A percentile compares a stretch with the other conserved stretches of the same genome.
These are phyloP conservation scores for Seriola aureovittata DNA, from an alignment of 2,113 vertebrate species.

Conservation along the genomic window DNA sequence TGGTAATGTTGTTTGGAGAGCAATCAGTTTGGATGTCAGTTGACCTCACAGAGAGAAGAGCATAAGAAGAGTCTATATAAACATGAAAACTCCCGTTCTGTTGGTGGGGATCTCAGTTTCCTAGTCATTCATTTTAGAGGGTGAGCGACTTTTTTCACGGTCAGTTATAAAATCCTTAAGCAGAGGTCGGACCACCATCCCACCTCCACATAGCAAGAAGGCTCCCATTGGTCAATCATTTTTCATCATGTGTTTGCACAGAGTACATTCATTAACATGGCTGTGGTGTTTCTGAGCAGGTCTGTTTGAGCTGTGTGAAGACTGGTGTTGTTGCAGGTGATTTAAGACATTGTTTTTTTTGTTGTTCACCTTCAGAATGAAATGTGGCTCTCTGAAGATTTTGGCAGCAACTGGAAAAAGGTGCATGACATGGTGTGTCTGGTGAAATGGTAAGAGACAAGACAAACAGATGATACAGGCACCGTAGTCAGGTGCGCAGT, in stretches of 20 bases:
- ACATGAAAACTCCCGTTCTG: neutral
- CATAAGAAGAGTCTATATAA: neutral
- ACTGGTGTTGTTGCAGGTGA: neutral
- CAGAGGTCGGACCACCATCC: neutral
- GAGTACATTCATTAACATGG: slow-evolving; percentile 34
- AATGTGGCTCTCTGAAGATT: slow-evolving; percentile 92
- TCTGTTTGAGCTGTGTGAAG: neutral
- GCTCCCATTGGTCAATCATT: slow-evolving; percentile 15
- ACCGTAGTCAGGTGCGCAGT: neutral
- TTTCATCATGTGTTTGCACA: slow-evolving; percentile 26
- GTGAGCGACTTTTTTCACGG: neutral
- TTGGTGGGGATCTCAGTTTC: neutral
- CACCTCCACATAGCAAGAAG: neutral
- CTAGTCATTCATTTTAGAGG: neutral
- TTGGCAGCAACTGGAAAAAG: slow-evolving; percentile 89
- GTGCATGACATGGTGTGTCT: slow-evolving; percentile 90
- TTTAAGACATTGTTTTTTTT: neutral
- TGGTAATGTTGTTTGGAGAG: no score
- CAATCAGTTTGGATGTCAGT: neutral
- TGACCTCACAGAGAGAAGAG: neutral
- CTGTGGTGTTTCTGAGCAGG: neutral
- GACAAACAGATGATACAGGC: neutral
- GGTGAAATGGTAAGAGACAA: slow-evolving; percentile 91
- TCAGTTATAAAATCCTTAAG: slow-evolving; percentile 21
- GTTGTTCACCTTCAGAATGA: slow-evolving; percentile 84